Evolutionary conservation across 2,797 vertebrate species (phyloP).

Genomic region (Synaphobranchus kaupii): DNA sequence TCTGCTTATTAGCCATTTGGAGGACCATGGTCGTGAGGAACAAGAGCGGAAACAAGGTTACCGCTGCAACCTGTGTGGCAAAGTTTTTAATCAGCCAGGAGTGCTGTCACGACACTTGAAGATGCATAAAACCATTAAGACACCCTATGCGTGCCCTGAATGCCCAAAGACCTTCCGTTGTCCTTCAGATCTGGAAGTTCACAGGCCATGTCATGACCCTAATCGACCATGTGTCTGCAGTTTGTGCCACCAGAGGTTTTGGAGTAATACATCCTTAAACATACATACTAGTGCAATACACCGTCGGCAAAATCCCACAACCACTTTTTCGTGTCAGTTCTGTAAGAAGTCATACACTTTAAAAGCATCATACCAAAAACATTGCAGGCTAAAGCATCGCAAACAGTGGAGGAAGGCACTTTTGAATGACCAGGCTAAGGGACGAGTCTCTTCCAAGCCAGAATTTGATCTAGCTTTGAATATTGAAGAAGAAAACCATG

Average conservation of each 20-base stretch:
- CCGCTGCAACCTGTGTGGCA: conserved; percentile 63
- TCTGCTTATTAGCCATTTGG: conserved; percentile 79
- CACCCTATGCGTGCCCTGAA: conserved; percentile 55
- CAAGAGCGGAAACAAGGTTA: conserved; percentile 60
- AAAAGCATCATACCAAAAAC: conserved; percentile 67
- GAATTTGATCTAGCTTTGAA: conserved; percentile 47
- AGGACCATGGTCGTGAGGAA: conserved; percentile 75
- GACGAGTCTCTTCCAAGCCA: conserved; percentile 43
- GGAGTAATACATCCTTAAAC: conserved; percentile 57
- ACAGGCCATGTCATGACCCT: conserved; percentile 64
- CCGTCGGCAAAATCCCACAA: conserved; percentile 48
- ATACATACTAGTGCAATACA: conserved; percentile 56
- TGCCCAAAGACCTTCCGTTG: conserved; percentile 59
- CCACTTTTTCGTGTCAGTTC: conserved; percentile 60
- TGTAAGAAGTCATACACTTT: conserved; percentile 67
- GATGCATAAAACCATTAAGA: conserved; percentile 50
- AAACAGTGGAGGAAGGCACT: conserved; percentile 27
- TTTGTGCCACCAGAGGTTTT: conserved; percentile 64
- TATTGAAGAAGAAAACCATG: conserved; percentile 42
- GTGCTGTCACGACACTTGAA: conserved; percentile 69
- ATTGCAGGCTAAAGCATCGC: conserved; percentile 64
- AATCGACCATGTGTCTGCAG: conserved; percentile 65
- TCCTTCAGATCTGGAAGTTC: conserved; percentile 63
- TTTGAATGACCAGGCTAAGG: conserved; percentile 25
- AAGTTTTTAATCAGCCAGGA: conserved; percentile 52